phyloP scores from a whole-genome alignment of 2,888 invertebrate genomes.

The Platycheirus albimanus region DNA sequence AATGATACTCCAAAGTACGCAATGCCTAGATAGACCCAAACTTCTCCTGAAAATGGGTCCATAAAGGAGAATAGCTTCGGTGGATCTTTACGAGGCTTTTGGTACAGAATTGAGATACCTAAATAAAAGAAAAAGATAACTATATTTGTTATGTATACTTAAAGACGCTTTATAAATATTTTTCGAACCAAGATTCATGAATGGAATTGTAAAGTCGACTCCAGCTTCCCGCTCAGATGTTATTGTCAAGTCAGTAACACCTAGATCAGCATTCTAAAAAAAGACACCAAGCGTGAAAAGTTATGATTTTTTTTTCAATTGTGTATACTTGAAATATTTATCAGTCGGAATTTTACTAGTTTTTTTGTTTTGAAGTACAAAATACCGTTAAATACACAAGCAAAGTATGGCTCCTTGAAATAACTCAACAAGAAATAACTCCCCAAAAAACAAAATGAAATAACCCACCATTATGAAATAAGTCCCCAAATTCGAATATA shows the following conservation, averaged over 20 bases:
- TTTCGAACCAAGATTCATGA: slow-evolving; percentile 91
- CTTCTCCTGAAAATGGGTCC: slow-evolving; percentile 92
- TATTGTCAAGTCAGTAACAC: slow-evolving; percentile 94
- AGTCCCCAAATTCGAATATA: too few relatives aligned
- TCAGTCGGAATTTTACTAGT: too few relatives aligned
- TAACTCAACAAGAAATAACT: too few relatives aligned
- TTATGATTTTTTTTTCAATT: too few relatives aligned
- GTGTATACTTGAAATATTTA: too few relatives aligned
- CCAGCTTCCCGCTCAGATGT: slow-evolving; percentile 93
- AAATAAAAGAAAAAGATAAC: too few relatives aligned
- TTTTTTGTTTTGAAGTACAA: too few relatives aligned
- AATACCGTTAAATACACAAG: too few relatives aligned
- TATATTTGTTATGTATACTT: background rate
- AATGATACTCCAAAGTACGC: slow-evolving; percentile 91
- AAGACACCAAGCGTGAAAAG: too few relatives aligned
- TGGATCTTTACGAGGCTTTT: slow-evolving; percentile 91
- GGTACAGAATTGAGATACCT: slow-evolving; percentile 94
- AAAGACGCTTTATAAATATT: background rate
- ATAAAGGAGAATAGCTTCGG: slow-evolving; percentile 96
- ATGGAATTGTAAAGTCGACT: slow-evolving; percentile 97
- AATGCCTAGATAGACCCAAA: slow-evolving; percentile 92
- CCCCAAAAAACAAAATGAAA: too few relatives aligned
- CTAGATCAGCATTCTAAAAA: slow-evolving; percentile 91
- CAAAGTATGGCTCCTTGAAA: too few relatives aligned
- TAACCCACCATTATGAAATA: too few relatives aligned